phyloP scores from a whole-genome alignment of 2,888 invertebrate genomes.

The Coecobrya sp. region DNA sequence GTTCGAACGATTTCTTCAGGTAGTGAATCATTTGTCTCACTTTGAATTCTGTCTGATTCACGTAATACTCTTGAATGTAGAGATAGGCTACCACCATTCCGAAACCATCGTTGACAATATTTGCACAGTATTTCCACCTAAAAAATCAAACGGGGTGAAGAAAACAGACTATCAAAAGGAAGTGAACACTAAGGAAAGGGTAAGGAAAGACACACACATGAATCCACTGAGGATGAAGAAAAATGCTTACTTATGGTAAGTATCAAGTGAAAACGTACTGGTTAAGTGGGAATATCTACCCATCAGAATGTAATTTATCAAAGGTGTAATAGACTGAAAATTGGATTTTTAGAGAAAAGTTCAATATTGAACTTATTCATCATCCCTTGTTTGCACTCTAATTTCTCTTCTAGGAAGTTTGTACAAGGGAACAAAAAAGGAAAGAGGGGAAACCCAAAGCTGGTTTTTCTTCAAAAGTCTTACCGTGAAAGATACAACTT shows the following conservation, averaged over 20 bases:
- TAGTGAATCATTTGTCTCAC: slow-evolving; percentile 89
- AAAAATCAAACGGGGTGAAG: slow-evolving; percentile 62
- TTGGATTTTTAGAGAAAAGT: slow-evolving; percentile 56
- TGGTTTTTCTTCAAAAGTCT: not conserved
- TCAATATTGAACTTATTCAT: slow-evolving; percentile 47
- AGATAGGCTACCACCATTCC: slow-evolving; percentile 89
- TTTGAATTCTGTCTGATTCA: slow-evolving; percentile 88
- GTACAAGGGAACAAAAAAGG: slow-evolving; percentile 1
- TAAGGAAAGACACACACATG: slow-evolving; percentile 29
- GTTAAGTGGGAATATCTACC: not conserved
- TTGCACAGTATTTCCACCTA: slow-evolving; percentile 89
- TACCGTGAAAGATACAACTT: slow-evolving; percentile 87
- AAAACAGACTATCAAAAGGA: not conserved
- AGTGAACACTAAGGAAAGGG: not conserved
- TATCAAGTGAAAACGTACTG: not conserved
- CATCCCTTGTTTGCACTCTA: slow-evolving; percentile 33
- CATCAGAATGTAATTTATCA: slow-evolving; percentile 46
- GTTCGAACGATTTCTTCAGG: slow-evolving; percentile 89
- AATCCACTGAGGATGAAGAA: slow-evolving; percentile 16
- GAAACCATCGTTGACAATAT: slow-evolving; percentile 89
- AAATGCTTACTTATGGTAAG: slow-evolving; percentile 5
- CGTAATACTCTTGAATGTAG: slow-evolving; percentile 89
- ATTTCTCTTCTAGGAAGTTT: not conserved
- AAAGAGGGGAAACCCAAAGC: not conserved
- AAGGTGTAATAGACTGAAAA: slow-evolving; percentile 41